Conservation (phyloP, 2,888 invertebrate genomes). For the Charanyca ferruginea region DNA sequence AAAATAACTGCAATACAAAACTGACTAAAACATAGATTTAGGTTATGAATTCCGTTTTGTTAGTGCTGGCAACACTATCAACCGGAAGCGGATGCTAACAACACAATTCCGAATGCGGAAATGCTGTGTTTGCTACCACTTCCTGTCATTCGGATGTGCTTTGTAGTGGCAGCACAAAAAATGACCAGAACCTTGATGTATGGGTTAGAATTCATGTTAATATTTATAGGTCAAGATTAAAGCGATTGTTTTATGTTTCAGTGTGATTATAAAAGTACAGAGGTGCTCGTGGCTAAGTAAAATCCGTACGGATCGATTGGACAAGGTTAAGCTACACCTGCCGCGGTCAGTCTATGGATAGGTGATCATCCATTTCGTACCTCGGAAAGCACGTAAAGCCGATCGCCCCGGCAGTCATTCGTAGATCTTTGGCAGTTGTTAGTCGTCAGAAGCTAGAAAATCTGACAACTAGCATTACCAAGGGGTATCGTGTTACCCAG, state of each 20-base stretch:
- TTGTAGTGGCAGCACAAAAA: conserved; percentile 62
- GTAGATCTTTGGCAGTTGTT: too few species aligned
- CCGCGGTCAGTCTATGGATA: too few species aligned
- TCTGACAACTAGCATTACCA: too few species aligned
- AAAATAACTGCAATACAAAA: conserved; percentile 45
- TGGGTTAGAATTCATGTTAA: conserved; percentile 37
- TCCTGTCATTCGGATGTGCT: conserved; percentile 66
- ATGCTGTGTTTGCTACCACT: conserved; percentile 69
- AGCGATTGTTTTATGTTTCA: conserved; percentile 11
- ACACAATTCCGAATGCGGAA: conserved; percentile 68
- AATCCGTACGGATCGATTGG: too few species aligned
- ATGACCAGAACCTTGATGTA: conserved; percentile 54
- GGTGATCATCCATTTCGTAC: too few species aligned
- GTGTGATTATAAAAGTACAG: too few species aligned
- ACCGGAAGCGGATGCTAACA: conserved; percentile 68
- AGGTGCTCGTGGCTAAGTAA: too few species aligned
- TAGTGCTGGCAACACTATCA: conserved; percentile 61
- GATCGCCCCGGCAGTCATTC: too few species aligned
- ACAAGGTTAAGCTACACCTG: too few species aligned
- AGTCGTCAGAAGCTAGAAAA: too few species aligned
- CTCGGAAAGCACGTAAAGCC: too few species aligned
- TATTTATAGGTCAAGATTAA: conserved; percentile 46
- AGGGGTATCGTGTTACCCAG: too few species aligned
- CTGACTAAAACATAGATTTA: conserved; percentile 56
- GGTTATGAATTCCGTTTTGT: conserved; percentile 57